Percentiles rank a stretch among this genome's conserved stretches.
Evolutionary conservation across 2,113 vertebrate species (phyloP).

Genomic region (Ailurus styani): DNA sequence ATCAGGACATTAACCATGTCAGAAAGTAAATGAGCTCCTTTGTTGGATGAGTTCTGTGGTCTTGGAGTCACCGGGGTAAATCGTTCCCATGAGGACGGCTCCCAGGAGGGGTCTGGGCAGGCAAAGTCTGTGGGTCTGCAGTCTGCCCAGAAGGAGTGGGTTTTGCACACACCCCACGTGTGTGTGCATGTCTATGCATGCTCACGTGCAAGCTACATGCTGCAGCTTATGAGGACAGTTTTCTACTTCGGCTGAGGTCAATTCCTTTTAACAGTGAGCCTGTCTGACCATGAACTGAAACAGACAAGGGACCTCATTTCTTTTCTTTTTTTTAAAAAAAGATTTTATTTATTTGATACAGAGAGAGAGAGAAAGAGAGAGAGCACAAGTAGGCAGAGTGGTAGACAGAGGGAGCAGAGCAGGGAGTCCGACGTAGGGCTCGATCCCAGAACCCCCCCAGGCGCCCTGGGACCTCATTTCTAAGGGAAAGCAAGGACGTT

Average conservation of each 20-base stretch:
- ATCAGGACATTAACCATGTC: conserved; percentile 76
- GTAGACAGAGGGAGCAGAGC: no score
- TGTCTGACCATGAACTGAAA: neutral
- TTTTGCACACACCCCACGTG: accelerated
- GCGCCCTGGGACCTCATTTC: neutral
- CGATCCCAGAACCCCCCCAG: no score
- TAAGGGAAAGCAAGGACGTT: neutral
- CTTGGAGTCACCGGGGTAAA: conserved; percentile 47
- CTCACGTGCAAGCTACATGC: neutral
- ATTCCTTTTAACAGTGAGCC: accelerated
- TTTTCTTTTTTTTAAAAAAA: no score
- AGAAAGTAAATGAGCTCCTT: conserved; percentile 77
- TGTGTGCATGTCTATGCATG: accelerated
- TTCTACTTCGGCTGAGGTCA: neutral
- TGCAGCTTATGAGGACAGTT: neutral
- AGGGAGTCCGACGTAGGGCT: no score
- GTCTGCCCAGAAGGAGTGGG: neutral
- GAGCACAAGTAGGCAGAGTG: no score
- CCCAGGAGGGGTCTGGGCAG: neutral
- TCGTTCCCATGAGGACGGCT: neutral
- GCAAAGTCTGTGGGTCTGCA: neutral
- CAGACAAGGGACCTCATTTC: accelerated
- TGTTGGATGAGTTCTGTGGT: conserved; percentile 57
- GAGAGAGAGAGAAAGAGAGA: no score
- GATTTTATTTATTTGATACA: no score